Evolutionary conservation across 2,888 invertebrate species (phyloP).

Genomic region (Dryobotodes eremita): DNA sequence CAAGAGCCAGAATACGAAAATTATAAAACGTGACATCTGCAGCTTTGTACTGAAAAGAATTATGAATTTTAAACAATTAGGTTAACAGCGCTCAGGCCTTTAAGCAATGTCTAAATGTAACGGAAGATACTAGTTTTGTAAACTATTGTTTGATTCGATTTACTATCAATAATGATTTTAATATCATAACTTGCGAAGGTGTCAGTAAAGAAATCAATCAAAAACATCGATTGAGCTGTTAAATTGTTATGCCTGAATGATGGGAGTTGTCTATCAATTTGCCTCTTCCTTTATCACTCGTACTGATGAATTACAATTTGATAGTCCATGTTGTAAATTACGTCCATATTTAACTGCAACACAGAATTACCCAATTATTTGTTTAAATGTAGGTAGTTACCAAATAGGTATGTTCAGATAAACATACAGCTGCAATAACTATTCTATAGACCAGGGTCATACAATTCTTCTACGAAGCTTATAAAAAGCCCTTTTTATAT

Average conservation of each 20-base stretch:
- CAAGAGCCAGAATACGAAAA: slow-evolving; percentile 66
- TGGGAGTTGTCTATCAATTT: neutral
- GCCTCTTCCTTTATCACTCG: slow-evolving; percentile 2
- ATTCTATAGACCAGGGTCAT: slow-evolving; percentile 30
- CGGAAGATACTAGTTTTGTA: slow-evolving; percentile 8
- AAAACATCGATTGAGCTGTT: neutral
- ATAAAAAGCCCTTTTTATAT: slow-evolving; percentile 18
- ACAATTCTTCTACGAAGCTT: slow-evolving; percentile 31
- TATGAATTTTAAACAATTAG: slow-evolving; percentile 36
- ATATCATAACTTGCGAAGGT: neutral
- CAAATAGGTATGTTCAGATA: slow-evolving; percentile 13
- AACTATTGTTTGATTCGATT: neutral
- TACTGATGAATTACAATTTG: neutral
- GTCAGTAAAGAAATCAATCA: neutral
- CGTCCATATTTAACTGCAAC: slow-evolving; percentile 1
- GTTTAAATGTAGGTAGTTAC: slow-evolving; percentile 1
- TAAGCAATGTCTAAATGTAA: slow-evolving; percentile 2
- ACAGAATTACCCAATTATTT: slow-evolving; percentile 9
- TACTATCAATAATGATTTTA: neutral
- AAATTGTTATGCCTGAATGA: neutral
- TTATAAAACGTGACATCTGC: slow-evolving; percentile 38
- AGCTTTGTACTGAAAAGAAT: slow-evolving; percentile 26
- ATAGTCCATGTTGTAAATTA: neutral
- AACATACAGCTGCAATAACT: slow-evolving; percentile 3
- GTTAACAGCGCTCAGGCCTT: slow-evolving; percentile 17